Evolutionary conservation across 1,140 invertebrate species (phyloP).

Genomic region (Papilio dardanus): DNA sequence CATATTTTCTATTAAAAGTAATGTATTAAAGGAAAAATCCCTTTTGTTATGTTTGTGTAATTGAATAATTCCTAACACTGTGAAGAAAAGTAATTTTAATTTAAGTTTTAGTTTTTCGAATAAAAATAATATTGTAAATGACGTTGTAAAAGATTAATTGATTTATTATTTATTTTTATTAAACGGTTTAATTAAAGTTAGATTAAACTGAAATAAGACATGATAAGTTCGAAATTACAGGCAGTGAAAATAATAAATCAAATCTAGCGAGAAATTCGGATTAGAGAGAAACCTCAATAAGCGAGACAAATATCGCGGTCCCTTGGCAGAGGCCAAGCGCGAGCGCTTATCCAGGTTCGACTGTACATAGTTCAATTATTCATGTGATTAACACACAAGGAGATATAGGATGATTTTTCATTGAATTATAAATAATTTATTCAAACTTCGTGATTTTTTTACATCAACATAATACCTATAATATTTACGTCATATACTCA

Average conservation of each 20-base stretch:
- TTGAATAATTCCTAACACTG: neutral
- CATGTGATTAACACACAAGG: neutral
- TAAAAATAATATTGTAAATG: neutral
- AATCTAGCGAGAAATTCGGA: too few relatives aligned
- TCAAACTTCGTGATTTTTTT: conserved; percentile 18
- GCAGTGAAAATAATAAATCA: too few relatives aligned
- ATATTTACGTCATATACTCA: conserved; percentile 6
- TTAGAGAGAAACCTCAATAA: too few relatives aligned
- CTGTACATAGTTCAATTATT: neutral
- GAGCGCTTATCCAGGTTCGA: too few relatives aligned
- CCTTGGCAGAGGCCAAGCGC: too few relatives aligned
- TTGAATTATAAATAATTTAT: neutral
- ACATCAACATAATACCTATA: neutral
- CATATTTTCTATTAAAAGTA: neutral
- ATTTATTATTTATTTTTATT: too few relatives aligned
- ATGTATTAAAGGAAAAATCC: conserved; percentile 11
- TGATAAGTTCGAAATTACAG: too few relatives aligned
- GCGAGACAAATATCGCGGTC: too few relatives aligned
- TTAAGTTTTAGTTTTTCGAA: neutral
- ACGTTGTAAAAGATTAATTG: neutral
- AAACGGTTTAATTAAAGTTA: too few relatives aligned
- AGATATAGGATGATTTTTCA: neutral
- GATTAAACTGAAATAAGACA: too few relatives aligned
- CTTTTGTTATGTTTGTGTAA: neutral
- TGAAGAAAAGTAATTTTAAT: neutral